These are phyloP conservation scores for Aporophyla nigra DNA, from an alignment of 2,888 invertebrate genomes.

Conservation along the genomic window DNA sequence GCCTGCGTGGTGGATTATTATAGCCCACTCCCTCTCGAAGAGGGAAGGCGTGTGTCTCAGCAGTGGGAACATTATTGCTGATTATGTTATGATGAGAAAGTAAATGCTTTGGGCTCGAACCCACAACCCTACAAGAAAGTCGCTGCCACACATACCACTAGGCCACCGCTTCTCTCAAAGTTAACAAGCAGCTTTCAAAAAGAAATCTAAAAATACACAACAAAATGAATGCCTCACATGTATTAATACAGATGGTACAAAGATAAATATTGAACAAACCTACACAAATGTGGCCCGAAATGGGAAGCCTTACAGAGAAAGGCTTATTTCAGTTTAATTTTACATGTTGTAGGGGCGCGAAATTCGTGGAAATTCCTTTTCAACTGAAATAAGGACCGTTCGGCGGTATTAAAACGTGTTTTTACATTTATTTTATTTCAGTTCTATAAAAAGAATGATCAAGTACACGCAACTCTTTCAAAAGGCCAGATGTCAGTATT, in stretches of 20 bases:
- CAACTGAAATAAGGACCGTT: not conserved
- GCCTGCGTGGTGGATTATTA: no score
- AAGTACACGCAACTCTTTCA: not conserved
- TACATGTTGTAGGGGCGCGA: not conserved
- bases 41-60: no score
- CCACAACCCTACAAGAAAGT: no score
- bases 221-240: not conserved
- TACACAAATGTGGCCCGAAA: conserved; percentile 6
- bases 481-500: not conserved
- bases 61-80: no score
- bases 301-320: not conserved
- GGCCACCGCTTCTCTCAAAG: not conserved
- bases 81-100: no score
- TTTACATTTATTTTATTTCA: not conserved
- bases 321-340: conserved; percentile 29
- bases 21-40: no score
- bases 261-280: conserved; percentile 3
- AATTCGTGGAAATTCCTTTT: conserved; percentile 9
- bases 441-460: not conserved
- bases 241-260: not conserved
- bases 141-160: no score
- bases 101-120: no score
- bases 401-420: not conserved
- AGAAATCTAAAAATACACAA: not conserved
- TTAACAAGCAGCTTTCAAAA: not conserved